Evolutionary conservation across 2,888 invertebrate species (phyloP), one percentile per base, ranked within the genome.

Genomic region (Halictus ligatus): DNA sequence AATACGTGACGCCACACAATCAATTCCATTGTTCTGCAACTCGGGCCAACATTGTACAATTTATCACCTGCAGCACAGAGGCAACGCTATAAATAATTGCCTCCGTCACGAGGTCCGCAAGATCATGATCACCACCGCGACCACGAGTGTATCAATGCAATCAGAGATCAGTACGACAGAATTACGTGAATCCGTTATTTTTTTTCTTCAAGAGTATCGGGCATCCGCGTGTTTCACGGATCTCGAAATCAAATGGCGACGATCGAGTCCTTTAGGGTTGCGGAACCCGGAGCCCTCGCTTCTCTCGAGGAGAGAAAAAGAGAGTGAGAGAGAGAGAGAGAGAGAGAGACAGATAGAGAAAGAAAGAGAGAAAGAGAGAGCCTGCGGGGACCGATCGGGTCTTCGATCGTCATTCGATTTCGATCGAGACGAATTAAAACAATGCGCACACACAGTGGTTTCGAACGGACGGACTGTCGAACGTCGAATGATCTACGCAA

Each of bases 161-260:
- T n/a, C 50, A 50, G 18, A 50, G 50, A 21, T 67, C 3, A 40
- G 60, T 21, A 50, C 64, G 15, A 21, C 21, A 43, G 64, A 13
- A 58, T 75, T 46, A 48, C 43, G 43, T 48, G n/a, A 35, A 13
- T 21, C 40, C 21, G n/a, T n/a, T n/a, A n/a, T n/a, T 15, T 69
- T 43, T 71, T 58, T 35, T 35, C 4, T 35, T 35, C 35, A 75
- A 21, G 84, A 85, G 79, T 81, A 81, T 86, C 86, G 84, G 86
- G 76, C 88, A 67, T 75, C 82, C 78, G 71, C 71, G 79, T 67
- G 71, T 43, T 50, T 35, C 18, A 67, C 64, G 72, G 75, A 82
- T 71, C 43, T 78, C 78, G 88, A 88, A 90, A 89, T 83, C 83
- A 78, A 90, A 90, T 84, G 89, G 84, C 88, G 81, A 78, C 79